Conservation (phyloP, 1,140 invertebrate species). For the Archegozetes longisetosus region DNA sequence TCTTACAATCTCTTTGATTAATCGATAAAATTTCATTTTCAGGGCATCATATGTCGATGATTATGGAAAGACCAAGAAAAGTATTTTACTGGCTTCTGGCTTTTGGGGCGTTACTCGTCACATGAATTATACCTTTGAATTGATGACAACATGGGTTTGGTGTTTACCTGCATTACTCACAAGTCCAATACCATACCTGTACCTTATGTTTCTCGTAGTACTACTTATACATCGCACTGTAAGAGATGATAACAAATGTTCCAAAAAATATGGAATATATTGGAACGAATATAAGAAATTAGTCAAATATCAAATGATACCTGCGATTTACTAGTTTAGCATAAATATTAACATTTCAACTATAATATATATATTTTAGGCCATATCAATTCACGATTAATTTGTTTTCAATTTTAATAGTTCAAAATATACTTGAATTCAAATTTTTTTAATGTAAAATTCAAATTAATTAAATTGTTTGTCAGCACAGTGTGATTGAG, state of each 20-base stretch:
- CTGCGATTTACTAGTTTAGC: too few relatives aligned
- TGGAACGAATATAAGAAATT: constrained; percentile 35
- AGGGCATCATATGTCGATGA: constrained; percentile 21
- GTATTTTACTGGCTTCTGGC: constrained; percentile 37
- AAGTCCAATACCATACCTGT: constrained; percentile 35
- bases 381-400: too few relatives aligned
- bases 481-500: too few relatives aligned
- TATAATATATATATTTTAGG: too few relatives aligned
- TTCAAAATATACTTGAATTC: too few relatives aligned
- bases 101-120: constrained; percentile 43
- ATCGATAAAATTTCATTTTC: background rate
- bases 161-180: constrained; percentile 31
- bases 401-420: too few relatives aligned
- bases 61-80: constrained; percentile 25
- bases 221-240: constrained; percentile 37
- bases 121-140: constrained; percentile 43
- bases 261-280: constrained; percentile 37
- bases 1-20: background rate
- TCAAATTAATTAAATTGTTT: too few relatives aligned
- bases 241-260: constrained; percentile 41
- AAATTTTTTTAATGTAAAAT: too few relatives aligned
- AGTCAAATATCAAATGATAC: background rate
- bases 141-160: constrained; percentile 36
- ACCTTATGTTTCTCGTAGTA: constrained; percentile 36
- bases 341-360: too few relatives aligned